phyloP scores from a whole-genome alignment of 2,888 invertebrate genomes.

The Minunthozetes semirufus region DNA sequence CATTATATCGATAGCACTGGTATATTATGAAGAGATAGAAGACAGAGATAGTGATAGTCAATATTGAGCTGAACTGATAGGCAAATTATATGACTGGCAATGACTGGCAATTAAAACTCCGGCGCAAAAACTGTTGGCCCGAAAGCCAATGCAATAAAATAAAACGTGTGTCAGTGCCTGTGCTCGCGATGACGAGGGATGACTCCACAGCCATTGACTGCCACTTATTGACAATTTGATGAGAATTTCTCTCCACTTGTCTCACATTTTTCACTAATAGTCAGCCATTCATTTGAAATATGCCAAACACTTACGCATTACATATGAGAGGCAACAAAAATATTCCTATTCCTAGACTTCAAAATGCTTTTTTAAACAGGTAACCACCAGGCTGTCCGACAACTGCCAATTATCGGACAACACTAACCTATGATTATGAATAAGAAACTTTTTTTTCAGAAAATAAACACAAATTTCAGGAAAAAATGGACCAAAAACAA shows the following conservation, averaged over 20 bases:
- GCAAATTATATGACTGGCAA: slow-evolving; percentile 22
- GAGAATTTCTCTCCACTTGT: background rate
- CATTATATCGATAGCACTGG: background rate
- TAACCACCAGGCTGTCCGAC: too few relatives aligned
- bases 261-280: too few relatives aligned
- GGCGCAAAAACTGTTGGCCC: background rate
- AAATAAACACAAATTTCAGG: too few relatives aligned
- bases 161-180: background rate
- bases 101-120: background rate
- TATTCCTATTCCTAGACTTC: too few relatives aligned
- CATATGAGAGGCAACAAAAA: too few relatives aligned
- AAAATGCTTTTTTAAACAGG: too few relatives aligned
- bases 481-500: too few relatives aligned
- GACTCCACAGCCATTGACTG: too few relatives aligned
- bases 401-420: too few relatives aligned
- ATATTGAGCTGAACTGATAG: background rate
- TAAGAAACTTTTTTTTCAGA: too few relatives aligned
- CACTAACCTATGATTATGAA: too few relatives aligned
- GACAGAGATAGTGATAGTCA: background rate
- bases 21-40: background rate
- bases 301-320: background rate
- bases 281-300: background rate
- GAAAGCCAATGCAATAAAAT: background rate
- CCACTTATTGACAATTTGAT: slow-evolving; percentile 12
- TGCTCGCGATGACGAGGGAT: background rate